Conservation (phyloP, 2,113 vertebrate genomes). For the Neoarius graeffei region DNA sequence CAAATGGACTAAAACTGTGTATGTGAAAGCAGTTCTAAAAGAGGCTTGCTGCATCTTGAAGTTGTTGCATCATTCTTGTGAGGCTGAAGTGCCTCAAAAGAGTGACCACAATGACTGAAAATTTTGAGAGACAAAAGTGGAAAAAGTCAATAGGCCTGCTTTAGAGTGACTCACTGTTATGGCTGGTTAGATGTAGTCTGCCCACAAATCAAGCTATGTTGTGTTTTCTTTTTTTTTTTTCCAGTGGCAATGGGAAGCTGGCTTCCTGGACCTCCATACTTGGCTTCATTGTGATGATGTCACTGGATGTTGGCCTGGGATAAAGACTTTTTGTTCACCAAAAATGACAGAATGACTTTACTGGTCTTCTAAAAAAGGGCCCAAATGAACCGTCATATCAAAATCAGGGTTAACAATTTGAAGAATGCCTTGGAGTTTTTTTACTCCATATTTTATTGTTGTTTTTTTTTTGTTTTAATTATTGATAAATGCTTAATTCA, state of each 20-base stretch:
- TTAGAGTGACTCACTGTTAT: not conserved
- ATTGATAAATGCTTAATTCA: not conserved
- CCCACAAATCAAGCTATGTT: not conserved
- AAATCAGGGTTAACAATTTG: constrained; percentile 3
- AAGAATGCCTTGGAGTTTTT: constrained; percentile 12
- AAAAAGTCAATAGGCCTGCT: not conserved
- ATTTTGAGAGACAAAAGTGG: not conserved
- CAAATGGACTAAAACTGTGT: not conserved
- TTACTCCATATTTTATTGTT: constrained; percentile 6
- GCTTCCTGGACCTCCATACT: constrained; percentile 91
- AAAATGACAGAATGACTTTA: not conserved
- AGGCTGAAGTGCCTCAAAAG: not conserved
- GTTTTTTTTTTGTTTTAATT: not conserved
- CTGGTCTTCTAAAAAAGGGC: constrained; percentile 51
- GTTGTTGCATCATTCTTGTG: not conserved
- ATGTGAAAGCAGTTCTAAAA: not conserved
- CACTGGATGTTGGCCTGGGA: constrained; percentile 90
- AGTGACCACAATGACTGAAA: not conserved
- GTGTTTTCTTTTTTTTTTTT: constrained; percentile 7
- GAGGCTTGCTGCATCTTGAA: no score
- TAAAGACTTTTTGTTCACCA: constrained; percentile 61
- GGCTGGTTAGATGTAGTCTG: not conserved
- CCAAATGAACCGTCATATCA: constrained; percentile 42
- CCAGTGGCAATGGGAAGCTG: constrained; percentile 91
- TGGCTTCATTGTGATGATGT: constrained; percentile 99